Base-by-base conservation (phyloP, 2,888 invertebrate genomes). In the Cabera pusaria region DNA sequence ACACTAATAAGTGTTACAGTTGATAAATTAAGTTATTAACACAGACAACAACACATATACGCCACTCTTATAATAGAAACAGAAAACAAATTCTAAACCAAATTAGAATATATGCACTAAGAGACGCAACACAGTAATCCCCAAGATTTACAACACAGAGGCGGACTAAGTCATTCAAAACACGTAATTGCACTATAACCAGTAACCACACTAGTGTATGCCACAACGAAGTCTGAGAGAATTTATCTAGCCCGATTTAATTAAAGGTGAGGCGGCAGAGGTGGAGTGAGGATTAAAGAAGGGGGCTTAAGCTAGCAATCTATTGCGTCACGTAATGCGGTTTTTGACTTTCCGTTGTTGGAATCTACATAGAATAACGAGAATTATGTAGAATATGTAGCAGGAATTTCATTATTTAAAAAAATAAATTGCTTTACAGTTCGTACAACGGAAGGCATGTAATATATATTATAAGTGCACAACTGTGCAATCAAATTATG, bases 201-300 rank as follows among this genome's bases (percentile, higher is more conserved):
- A 59, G 51, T 57, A 56, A 60, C 63, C 60, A 20, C 59, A 42
- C 20, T 38, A 47, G 33, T 41, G 39, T 48, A 39, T 34, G 47
- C 48, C 45, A 41, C 49, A 42, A 42, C 45, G 48, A 43, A 63
- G 56, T 57, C 59, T 64, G 69, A 61, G 59, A 50, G 58, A 77
- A 78, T 75, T 78, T 76, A 78, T 78, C 74, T 72, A 56, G 59
- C 59, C 56, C 69, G 68, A 77, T 79, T 80, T 79, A 78, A 80
- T 80, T 80, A 79, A 77, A 79, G 72, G 73, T 71, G 64, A 58
- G 62, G 45, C 24, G 34, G 10, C 46, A 55, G 48, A 31, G 31
- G 2, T 6, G 50, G 12, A 38, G 6, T 35, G 1, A 44, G 43
- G 44, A 31, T 26, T 36, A 23, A 28, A 17, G 28, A 16, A 28